Base-by-base conservation (phyloP, 2,797 vertebrate species). In the Chromis chromis region DNA sequence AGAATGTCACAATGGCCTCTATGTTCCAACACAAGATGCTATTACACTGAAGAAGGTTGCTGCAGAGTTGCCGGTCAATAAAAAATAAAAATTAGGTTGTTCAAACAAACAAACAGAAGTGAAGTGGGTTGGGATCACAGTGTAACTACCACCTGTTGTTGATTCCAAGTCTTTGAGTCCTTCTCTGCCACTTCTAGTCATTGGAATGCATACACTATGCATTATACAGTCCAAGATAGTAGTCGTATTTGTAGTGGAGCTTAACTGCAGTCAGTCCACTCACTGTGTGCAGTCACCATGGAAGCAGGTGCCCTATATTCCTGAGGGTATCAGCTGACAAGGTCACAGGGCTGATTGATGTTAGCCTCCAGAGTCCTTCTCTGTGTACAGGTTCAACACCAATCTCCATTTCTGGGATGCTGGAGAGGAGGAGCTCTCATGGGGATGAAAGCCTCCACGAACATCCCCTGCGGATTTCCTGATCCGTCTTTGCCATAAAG, bases 291-390 rank as follows among this genome's bases (percentile, higher is more conserved):
- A 82, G 87, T 85, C 83, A 82, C 84, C 70, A 80, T 84, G 81
- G 85, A 80, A 79, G 82, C 81, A 88, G 85, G 81, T 88, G 78
- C 70, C 85, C 86, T 78, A 78, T 89, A 89, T 87, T 88, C 90
- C 89, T 85, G 57, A 60, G 86, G 90, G 90, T 77, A 86, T 80
- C 70, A 68, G 81, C 74, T 84, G 91, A 91, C 91, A 93, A 92
- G 92, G 92, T 93, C 90, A 93, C 74, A 54, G 76, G 49, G 73
- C 83, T 92, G 92, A 93, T 93, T 93, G 91, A 93, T 93, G 88
- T 83, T 87, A 68, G 84, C 84, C 89, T 86, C 86, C 72, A 74
- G 82, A 86, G 87, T 86, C 86, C 71, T 74, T 76, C 74, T 66
- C 83, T 75, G 70, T 81, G 82, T 74, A 75, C 78, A 82, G 87